Evolutionary conservation across 2,888 invertebrate genomes (phyloP), one percentile per base, ranked within the genome.

Genomic region (Chouioia cunea): DNA sequence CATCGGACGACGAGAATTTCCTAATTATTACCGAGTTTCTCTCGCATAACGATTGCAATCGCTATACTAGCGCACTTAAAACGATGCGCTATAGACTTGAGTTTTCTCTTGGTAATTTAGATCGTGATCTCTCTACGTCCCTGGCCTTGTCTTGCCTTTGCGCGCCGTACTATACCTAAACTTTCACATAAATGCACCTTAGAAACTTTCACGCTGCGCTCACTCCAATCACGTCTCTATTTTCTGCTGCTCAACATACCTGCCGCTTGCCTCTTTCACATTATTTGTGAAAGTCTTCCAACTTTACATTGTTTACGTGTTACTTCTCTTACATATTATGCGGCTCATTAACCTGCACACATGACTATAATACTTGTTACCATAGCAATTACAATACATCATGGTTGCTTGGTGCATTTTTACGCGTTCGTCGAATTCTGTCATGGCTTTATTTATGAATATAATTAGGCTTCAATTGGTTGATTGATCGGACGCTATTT

Each of bases 121-220:
- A 70, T 72, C 70, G 59, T 47, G 67, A 66, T 75, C 65, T 68
- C 66, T 70, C 52, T 53, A 59, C 72, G 75, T 73, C 73, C 73
- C 72, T 75, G 73, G 75, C 75, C 75, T 75, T 75, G 72, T 53
- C 54, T 47, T 52, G 53, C 18, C 20, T 23, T 2, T 2, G 27
- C 36, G 14, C 6, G 14, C 47, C 22, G 50, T 27, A 6, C 27
- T 27, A 27, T 27, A 27, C 27, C 56, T 48, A 70, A n/a, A 74
- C 75, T 75, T 75, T 75, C 75, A 73, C 75, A 54, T 71, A 70
- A 16, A 66, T 73, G 71, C 73, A 71, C 67, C 65, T 53, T 65
- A 52, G 62, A 57, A 23, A 75, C 74, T 73, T 75, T 75, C 74
- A 70, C 73, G 66, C 46, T 27, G 52, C 36, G 53, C 12, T 36